These are phyloP conservation scores for Aphis gossypii DNA, from an alignment of 1,140 invertebrate species.

Conservation along the genomic window DNA sequence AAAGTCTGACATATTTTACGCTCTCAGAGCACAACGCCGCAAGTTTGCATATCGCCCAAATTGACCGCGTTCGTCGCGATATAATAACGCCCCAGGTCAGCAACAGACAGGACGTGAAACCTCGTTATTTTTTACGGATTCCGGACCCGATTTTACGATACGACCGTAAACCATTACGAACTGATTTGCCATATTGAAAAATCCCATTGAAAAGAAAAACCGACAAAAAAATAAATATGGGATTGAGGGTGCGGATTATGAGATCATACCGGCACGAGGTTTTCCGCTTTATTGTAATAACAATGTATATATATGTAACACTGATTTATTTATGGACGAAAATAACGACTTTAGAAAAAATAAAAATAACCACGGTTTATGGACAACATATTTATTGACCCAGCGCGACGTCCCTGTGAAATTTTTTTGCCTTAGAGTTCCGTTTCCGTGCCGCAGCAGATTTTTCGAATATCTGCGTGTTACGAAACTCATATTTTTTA, in stretches of 20 bases:
- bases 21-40: not conserved
- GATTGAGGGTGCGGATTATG: not conserved
- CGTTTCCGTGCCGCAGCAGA: not conserved
- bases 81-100: not conserved
- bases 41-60: not conserved
- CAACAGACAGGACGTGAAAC: not conserved
- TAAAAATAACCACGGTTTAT: not conserved
- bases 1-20: too few relatives aligned
- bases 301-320: slow-evolving; percentile 6
- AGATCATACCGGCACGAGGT: not conserved
- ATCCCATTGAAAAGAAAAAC: slow-evolving; percentile 32
- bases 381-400: not conserved
- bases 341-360: not conserved
- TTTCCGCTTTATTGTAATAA: slow-evolving; percentile 1
- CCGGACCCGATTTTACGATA: slow-evolving; percentile 34
- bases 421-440: too few relatives aligned
- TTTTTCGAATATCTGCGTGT: not conserved
- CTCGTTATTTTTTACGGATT: slow-evolving; percentile 44
- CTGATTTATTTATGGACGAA: not conserved
- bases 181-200: slow-evolving; percentile 47
- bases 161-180: slow-evolving; percentile 15
- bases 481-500: not conserved
- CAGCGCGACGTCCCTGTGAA: not conserved
- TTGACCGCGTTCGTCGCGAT: not conserved
- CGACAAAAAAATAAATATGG: not conserved